Evolutionary conservation across 2,797 vertebrate species (phyloP), one percentile per base, ranked within the genome.

Genomic region (Poeciliopsis infans): DNA sequence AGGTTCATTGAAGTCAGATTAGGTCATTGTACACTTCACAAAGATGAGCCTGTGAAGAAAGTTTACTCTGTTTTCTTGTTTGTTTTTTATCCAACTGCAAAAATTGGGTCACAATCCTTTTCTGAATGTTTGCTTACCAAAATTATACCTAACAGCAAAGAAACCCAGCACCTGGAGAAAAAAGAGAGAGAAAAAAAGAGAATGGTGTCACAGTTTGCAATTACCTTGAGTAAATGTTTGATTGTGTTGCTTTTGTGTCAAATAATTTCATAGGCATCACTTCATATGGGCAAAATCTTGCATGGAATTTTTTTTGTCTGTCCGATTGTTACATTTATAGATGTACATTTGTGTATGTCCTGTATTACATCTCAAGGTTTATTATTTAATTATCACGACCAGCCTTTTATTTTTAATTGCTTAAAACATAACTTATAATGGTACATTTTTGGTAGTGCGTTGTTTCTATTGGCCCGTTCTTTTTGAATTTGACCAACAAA

Each of bases 391-490:
- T 25, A 2, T 25, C 23, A 69, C 12, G 13, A 12, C n/a, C n/a
- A n/a, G n/a, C n/a, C n/a, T n/a, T 12, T 68, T 11, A 12, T 11
- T 68, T 68, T 57, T 23, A 23, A 43, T 69, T 69, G 10, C 11
- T 69, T 13, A n/a, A 5, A 69, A n/a, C 12, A 25, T 25, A 51
- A n/a, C 36, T 39, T 16, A 39, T 6, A 11, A 31, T n/a, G 2
- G 31, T n/a, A 33, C 1, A 1, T 69, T n/a, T 51, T 45, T 36
- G 49, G 20, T n/a, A 2, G 47, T 73, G 12, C 11, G 7, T 45
- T 45, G n/a, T 69, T 5, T 77, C 51, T 77, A 1, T 59, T 4
- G 25, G 16, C 45, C 72, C 72, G 64, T 82, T 77, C 31, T 45
- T 41, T 51, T 81, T 41, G 10, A 39, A 41, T 68, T 39, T 68